phyloP scores from a whole-genome alignment of 2,113 vertebrate species.

The Syngnathus typhle region DNA sequence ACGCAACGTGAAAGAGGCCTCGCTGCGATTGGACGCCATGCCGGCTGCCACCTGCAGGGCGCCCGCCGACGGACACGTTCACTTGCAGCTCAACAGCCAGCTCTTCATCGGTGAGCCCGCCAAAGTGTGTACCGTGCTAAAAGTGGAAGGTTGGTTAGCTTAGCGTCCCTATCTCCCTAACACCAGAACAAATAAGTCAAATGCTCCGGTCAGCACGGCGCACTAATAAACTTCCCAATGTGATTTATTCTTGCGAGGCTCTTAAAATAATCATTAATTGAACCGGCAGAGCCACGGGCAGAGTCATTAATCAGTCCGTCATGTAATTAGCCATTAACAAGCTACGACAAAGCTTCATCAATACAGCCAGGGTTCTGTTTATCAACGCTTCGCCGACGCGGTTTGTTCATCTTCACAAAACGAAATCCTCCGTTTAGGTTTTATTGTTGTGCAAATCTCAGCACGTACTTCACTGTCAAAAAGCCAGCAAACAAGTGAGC shows the following conservation, averaged over 20 bases:
- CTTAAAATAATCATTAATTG: constrained; percentile 5
- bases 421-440: constrained; percentile 19
- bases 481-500: constrained; percentile 13
- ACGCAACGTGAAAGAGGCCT: constrained; percentile 86
- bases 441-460: constrained; percentile 27
- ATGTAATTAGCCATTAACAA: constrained; percentile 15
- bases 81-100: constrained; percentile 92
- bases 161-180: background rate
- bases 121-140: background rate
- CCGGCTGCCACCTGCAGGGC: constrained; percentile 68
- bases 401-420: background rate
- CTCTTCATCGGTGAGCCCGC: constrained; percentile 82
- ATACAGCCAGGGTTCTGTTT: background rate
- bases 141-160: background rate
- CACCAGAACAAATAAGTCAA: constrained; percentile 6
- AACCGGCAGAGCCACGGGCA: constrained; percentile 4
- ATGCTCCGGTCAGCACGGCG: background rate
- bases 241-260: constrained; percentile 3
- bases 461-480: constrained; percentile 15
- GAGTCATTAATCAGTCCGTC: background rate
- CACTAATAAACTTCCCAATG: constrained; percentile 3
- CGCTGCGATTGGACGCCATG: constrained; percentile 78
- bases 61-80: constrained; percentile 81
- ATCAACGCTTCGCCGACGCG: constrained; percentile 2
- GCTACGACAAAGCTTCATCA: constrained; percentile 15